These are phyloP conservation scores for Vanessa cardui DNA, from an alignment of 2,888 invertebrate species.

Conservation along the genomic window DNA sequence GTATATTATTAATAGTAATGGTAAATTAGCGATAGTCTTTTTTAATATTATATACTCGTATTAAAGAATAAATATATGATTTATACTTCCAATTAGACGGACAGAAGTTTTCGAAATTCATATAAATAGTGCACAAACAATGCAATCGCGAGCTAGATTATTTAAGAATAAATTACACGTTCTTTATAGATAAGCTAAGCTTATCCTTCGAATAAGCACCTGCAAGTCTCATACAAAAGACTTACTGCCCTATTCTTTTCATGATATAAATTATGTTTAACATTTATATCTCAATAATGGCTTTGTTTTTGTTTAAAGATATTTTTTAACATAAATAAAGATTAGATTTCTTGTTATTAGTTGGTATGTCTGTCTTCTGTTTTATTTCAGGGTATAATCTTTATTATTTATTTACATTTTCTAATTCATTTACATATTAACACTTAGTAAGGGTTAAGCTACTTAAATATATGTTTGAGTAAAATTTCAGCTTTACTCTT, in stretches of 20 bases:
- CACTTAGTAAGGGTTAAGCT: too few species aligned
- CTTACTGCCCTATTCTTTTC: conserved; percentile 5
- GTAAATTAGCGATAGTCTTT: too few species aligned
- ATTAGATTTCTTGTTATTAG: neutral
- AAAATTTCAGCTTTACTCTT: too few species aligned
- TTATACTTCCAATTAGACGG: too few species aligned
- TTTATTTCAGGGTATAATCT: too few species aligned
- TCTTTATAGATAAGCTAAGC: conserved; percentile 16
- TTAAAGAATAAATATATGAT: too few species aligned
- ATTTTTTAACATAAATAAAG: neutral
- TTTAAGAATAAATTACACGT: conserved; percentile 27
- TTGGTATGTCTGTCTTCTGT: neutral
- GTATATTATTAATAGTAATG: too few species aligned
- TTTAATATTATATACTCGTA: too few species aligned
- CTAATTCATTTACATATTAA: too few species aligned
- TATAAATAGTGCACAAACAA: conserved; percentile 38
- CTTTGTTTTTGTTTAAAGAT: neutral
- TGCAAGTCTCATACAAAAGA: conserved; percentile 9
- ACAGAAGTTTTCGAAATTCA: conserved; percentile 1
- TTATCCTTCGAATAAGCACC: conserved; percentile 19
- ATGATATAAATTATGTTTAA: conserved; percentile 7
- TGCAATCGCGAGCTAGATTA: conserved; percentile 38
- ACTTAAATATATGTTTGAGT: too few species aligned
- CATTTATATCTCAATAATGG: neutral
- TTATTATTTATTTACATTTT: too few species aligned